Base-by-base conservation (phyloP, 2,888 invertebrate species). In the Erebia ligea region DNA sequence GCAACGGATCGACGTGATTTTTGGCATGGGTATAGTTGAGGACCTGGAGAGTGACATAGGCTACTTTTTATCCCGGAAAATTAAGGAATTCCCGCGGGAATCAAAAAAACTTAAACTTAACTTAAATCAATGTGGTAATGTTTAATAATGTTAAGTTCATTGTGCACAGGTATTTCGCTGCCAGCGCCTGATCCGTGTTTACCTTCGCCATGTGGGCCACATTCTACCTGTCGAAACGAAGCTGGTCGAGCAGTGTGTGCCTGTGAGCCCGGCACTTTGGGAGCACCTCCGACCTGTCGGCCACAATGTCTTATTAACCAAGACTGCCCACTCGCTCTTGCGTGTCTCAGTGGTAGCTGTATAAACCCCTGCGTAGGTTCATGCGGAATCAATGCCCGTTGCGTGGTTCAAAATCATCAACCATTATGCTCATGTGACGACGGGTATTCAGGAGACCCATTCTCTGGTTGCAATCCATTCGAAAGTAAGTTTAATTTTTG, bases 391-490 rank as follows among this genome's bases (percentile, higher is more conserved):
- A 96, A 97, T 80, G 96, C 97, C 0, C 94, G 95, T 70, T 97
- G 97, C 80, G 92, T 89, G 9, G 96, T 96, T 4, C 95, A 96
- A 80, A 96, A 96, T 82, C 97, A 97, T 86, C 95, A 95, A 76
- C 96, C 97, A 0, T 94, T 96, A 76, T 97, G 97, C 81, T 94
- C 95, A 59, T 97, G 97, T 80, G 92, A 95, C 68, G 93, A 94
- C 59, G 96, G 96, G n/a, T 97, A 94, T 81, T 95, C 96, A 80
- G 97, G 97, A 40, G 97, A 97, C 94, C 97, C 97, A 34, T 97
- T 96, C 83, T 95, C 95, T 57, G 96, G 96, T 69, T 97, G 97
- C 81, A 95, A 94, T 81, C 94, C 91, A 63, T 86, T 90, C 50
- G 91, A 94, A 92, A 91, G 95, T 95, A 93, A 90, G 94, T 81